Percentiles rank a stretch among this genome's conserved stretches.
phyloP scores from a whole-genome alignment of 2,888 invertebrate genomes.

The Lasioglossum zephyrum region DNA sequence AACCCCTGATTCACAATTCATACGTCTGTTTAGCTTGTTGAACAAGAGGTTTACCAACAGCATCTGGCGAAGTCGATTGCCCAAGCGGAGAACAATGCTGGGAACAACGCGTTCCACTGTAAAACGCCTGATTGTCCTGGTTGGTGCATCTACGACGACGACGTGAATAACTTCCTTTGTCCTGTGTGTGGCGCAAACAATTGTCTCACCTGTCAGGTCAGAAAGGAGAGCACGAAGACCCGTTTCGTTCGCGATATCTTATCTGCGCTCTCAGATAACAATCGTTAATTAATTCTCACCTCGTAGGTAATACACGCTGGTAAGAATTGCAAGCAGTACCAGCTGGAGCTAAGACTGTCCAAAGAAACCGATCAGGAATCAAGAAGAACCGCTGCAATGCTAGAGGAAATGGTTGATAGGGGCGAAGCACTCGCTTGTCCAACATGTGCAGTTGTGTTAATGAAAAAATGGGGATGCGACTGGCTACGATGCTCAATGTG shows the following conservation, averaged over 20 bases:
- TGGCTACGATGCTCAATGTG: slow-evolving; percentile 96
- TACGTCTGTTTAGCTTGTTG: slow-evolving; percentile 86
- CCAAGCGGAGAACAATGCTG: slow-evolving; percentile 92
- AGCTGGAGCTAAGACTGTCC: slow-evolving; percentile 87
- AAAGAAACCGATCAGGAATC: slow-evolving; percentile 89
- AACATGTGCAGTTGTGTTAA: slow-evolving; percentile 92
- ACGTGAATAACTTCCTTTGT: slow-evolving; percentile 93
- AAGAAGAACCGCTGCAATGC: slow-evolving; percentile 90
- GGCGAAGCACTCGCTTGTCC: slow-evolving; percentile 96
- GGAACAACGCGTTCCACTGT: slow-evolving; percentile 93
- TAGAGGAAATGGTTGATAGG: slow-evolving; percentile 92
- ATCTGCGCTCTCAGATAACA: neutral
- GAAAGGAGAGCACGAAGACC: neutral
- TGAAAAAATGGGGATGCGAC: slow-evolving; percentile 97
- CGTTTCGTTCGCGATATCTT: neutral
- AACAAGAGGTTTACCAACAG: slow-evolving; percentile 90
- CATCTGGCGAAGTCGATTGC: slow-evolving; percentile 92
- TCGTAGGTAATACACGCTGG: slow-evolving; percentile 91
- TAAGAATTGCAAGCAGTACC: slow-evolving; percentile 92
- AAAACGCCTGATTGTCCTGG: slow-evolving; percentile 95
- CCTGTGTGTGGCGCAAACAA: slow-evolving; percentile 92
- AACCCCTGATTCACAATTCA: slow-evolving; percentile 11
- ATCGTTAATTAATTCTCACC: neutral
- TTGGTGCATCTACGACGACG: slow-evolving; percentile 95
- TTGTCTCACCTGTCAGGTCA: slow-evolving; percentile 94